Percentiles rank a stretch among this genome's conserved stretches.
These are phyloP conservation scores for Microctonus brassicae DNA, from an alignment of 2,888 invertebrate species.

Conservation along the genomic window DNA sequence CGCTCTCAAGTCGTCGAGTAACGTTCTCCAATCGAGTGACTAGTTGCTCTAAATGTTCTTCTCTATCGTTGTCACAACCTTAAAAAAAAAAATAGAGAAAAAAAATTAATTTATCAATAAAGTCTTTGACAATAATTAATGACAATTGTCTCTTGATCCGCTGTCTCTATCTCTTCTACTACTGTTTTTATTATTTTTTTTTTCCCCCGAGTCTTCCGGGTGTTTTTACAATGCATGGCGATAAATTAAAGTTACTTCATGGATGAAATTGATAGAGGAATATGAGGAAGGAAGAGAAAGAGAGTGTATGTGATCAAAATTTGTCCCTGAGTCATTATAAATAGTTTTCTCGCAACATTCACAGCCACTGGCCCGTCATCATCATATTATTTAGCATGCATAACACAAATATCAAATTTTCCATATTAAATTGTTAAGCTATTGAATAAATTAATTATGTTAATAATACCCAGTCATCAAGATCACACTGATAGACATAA, in stretches of 20 bases:
- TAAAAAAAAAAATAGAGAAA: slow-evolving; percentile 11
- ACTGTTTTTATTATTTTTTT: background rate
- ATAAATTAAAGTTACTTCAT: background rate
- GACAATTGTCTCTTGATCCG: background rate
- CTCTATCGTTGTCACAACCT: slow-evolving; percentile 64
- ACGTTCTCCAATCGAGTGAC: slow-evolving; percentile 82
- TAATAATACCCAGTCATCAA: background rate
- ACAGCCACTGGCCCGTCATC: slow-evolving; percentile 46
- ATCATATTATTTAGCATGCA: slow-evolving; percentile 43
- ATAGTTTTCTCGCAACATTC: slow-evolving; percentile 52
- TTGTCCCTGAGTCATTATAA: slow-evolving; percentile 41
- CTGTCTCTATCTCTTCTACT: background rate
- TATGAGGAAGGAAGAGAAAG: background rate
- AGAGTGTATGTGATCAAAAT: background rate
- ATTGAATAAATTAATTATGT: background rate
- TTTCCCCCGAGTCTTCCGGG: background rate
- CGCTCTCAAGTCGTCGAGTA: slow-evolving; percentile 78
- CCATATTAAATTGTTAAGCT: background rate
- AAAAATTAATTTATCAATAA: background rate
- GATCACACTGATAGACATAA: background rate
- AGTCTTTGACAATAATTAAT: background rate
- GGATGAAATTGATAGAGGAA: background rate
- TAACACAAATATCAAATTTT: background rate
- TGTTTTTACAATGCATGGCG: background rate
- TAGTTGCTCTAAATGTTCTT: slow-evolving; percentile 76